phyloP scores from a whole-genome alignment of 2,113 vertebrate species.

The Bubo blakistoni region DNA sequence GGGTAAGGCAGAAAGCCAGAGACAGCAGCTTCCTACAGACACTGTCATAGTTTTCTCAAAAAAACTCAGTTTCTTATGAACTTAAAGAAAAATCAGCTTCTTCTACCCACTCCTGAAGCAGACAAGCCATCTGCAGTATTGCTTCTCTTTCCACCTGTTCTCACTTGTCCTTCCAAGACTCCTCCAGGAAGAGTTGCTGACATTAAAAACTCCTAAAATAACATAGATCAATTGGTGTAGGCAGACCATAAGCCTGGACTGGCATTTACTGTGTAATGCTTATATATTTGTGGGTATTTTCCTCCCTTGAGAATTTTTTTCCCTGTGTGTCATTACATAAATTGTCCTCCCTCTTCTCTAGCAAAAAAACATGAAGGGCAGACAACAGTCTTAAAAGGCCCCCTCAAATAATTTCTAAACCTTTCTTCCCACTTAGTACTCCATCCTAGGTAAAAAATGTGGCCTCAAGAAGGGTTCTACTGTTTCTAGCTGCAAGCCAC shows the following conservation, averaged over 20 bases:
- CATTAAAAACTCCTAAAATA: neutral
- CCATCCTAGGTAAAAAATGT: neutral
- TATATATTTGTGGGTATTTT: neutral
- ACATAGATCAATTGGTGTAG: neutral
- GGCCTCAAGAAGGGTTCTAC: too few species aligned
- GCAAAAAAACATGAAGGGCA: neutral
- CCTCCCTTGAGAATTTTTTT: neutral
- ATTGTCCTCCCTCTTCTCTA: neutral
- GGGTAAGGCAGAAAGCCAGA: neutral
- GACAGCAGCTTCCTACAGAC: neutral
- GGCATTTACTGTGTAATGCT: neutral
- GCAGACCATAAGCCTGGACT: neutral
- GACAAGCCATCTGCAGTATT: neutral
- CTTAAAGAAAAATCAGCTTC: neutral
- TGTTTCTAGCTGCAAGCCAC: neutral
- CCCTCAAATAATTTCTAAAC: neutral
- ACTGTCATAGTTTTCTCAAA: neutral
- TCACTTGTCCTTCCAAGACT: neutral
- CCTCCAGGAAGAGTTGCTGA: neutral
- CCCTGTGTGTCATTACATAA: neutral
- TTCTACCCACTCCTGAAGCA: neutral
- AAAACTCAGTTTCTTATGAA: neutral
- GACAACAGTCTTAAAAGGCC: neutral
- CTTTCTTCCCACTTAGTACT: neutral
- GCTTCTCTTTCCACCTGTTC: neutral